Percentiles rank a stretch among this genome's conserved stretches.
Evolutionary conservation across 1,140 invertebrate genomes (phyloP).

Genomic region (Drosophila pandora): DNA sequence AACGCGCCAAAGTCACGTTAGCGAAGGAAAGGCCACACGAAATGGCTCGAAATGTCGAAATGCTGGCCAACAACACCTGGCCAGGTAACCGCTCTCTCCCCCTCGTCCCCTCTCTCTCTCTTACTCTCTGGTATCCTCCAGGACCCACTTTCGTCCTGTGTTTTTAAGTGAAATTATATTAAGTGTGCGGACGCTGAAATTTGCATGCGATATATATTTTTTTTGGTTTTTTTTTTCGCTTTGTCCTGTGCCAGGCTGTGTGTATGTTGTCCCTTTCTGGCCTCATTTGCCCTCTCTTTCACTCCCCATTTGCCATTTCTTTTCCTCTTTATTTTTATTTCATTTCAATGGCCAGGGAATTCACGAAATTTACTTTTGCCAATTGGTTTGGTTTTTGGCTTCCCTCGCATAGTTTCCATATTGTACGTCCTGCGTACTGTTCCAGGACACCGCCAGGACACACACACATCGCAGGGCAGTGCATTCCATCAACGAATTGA

Average conservation of each 20-base stretch:
- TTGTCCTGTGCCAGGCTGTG: neutral
- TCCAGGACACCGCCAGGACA: neutral
- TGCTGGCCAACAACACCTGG: slow-evolving; percentile 23
- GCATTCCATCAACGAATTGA: slow-evolving; percentile 44
- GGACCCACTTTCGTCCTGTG: slow-evolving; percentile 3
- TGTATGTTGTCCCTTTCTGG: neutral
- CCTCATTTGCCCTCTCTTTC: slow-evolving; percentile 12
- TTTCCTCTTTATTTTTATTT: slow-evolving; percentile 21
- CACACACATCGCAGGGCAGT: slow-evolving; percentile 11
- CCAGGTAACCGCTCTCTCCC: no score
- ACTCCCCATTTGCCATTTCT: neutral
- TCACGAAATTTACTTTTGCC: slow-evolving; percentile 39
- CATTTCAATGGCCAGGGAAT: slow-evolving; percentile 30
- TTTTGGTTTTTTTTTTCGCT: slow-evolving; percentile 12
- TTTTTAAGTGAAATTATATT: slow-evolving; percentile 81
- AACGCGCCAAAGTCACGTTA: slow-evolving; percentile 80
- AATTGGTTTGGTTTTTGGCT: slow-evolving; percentile 30
- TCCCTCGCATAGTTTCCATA: slow-evolving; percentile 21
- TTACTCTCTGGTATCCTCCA: neutral
- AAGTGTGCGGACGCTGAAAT: slow-evolving; percentile 76
- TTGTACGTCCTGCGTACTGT: slow-evolving; percentile 12
- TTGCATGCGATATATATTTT: slow-evolving; percentile 68
- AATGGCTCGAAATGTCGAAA: slow-evolving; percentile 28
- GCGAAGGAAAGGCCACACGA: slow-evolving; percentile 51
- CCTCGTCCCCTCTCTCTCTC: neutral